Base-by-base conservation (phyloP, 1,140 invertebrate species). In the Cydia strobilella region DNA sequence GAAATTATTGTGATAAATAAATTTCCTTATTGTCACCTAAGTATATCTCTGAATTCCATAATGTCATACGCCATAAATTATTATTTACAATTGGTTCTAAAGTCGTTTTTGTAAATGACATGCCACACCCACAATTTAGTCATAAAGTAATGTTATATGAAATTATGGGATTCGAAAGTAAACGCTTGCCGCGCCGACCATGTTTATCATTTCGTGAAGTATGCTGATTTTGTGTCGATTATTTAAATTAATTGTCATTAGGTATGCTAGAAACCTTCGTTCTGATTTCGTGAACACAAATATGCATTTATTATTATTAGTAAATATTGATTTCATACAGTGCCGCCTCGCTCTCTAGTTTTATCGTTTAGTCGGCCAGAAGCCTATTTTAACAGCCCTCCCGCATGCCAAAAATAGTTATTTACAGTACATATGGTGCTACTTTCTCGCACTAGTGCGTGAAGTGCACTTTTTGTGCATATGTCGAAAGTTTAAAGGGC, bases 1-100 rank as follows among this genome's bases (percentile, higher is more conserved):
- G n/a, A 69, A 69, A 69, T 69, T 69, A 69, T 69, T 69, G 27
- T 69, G 18, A 69, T n/a, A 69, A 69, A 69, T 51, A 51, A 51
- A 18, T 69, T 31, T 69, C 10, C 39, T 69, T 27, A 45, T 45
- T 51, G 15, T 42, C 66, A 35, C n/a, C 27, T 69, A 31, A 69
- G 25, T 69, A 31, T 51, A 51, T 51, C 51, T 13, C 18, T 23
- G 54, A 20, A 10, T 59, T 10, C 54, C 54, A 59, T 59, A 59
- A 20, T 23, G 23, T 23, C 54, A 59, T 59, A 20, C 12, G 15
- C 15, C n/a, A 59, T 20, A 23, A 51, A 15, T 45, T 45, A 12
- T 13, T 42, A 42, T 12, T 12, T 45, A 45, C 13, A 13, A 45
- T 15, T 15, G 4, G 0, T 54, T 18, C 2, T 54, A 18, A 13